Conservation (phyloP, 2,888 invertebrate genomes). For the Junonia oenone region DNA sequence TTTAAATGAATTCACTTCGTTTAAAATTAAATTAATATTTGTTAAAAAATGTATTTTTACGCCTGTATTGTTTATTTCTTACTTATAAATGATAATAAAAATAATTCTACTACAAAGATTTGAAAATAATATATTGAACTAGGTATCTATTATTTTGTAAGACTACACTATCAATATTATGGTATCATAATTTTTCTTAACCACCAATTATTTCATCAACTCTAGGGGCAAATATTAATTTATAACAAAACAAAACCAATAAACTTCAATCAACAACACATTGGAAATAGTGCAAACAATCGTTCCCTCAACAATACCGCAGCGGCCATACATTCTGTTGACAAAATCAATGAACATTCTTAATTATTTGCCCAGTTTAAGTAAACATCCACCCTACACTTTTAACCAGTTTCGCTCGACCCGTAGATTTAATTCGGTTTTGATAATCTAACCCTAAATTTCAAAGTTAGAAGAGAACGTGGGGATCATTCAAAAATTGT, state of each 20-base stretch:
- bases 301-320: slow-evolving; percentile 51
- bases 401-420: slow-evolving; percentile 43
- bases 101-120: too few species aligned
- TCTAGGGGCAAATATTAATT: slow-evolving; percentile 30
- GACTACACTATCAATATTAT: too few species aligned
- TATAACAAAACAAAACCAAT: slow-evolving; percentile 42
- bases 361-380: slow-evolving; percentile 72
- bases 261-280: slow-evolving; percentile 46
- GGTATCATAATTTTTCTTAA: too few species aligned
- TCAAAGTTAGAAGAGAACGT: slow-evolving; percentile 16
- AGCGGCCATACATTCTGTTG: slow-evolving; percentile 57
- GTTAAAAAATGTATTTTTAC: too few species aligned
- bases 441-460: slow-evolving; percentile 12
- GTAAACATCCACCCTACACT: slow-evolving; percentile 66
- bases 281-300: slow-evolving; percentile 55
- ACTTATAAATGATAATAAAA: too few species aligned
- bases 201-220: not conserved
- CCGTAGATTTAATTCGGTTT: slow-evolving; percentile 29
- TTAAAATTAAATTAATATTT: too few species aligned
- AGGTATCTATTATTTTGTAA: too few species aligned
- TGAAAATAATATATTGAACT: too few species aligned
- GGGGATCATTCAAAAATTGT: slow-evolving; percentile 42
- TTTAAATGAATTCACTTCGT: too few species aligned
- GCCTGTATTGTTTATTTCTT: too few species aligned
- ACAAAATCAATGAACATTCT: slow-evolving; percentile 77